phyloP scores from a whole-genome alignment of 2,113 vertebrate genomes.

The Columba livia region DNA sequence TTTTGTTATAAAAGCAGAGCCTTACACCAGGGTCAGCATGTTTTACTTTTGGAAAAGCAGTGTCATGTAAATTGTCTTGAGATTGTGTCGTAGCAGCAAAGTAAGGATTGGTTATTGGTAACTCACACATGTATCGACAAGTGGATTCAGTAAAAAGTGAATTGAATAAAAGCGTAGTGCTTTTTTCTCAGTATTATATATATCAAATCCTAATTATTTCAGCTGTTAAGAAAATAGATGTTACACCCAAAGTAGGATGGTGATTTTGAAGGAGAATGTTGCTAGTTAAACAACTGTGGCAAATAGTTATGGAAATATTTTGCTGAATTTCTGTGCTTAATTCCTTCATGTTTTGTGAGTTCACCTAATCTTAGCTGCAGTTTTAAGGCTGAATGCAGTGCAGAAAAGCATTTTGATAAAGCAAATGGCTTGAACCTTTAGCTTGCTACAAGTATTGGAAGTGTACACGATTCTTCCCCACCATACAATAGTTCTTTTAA shows the following conservation, averaged over 20 bases:
- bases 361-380: not conserved
- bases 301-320: not conserved
- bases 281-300: not conserved
- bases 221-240: not conserved
- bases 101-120: not conserved
- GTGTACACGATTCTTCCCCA: accelerated
- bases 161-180: not conserved
- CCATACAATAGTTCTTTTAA: not conserved
- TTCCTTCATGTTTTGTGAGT: not conserved
- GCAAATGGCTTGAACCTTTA: not conserved
- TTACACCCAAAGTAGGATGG: not conserved
- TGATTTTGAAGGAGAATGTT: not conserved
- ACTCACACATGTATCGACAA: not conserved
- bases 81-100: not conserved
- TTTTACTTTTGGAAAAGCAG: not conserved
- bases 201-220: not conserved
- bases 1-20: not conserved
- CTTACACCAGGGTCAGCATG: not conserved
- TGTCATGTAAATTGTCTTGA: not conserved
- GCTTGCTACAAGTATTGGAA: not conserved
- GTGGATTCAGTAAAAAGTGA: not conserved
- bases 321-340: not conserved
- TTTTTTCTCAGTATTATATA: not conserved
- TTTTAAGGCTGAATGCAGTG: not conserved
- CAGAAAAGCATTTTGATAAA: not conserved